Evolutionary conservation across 2,797 vertebrate species (phyloP), one percentile per base, ranked within the genome.

Genomic region (Nyctibius grandis): DNA sequence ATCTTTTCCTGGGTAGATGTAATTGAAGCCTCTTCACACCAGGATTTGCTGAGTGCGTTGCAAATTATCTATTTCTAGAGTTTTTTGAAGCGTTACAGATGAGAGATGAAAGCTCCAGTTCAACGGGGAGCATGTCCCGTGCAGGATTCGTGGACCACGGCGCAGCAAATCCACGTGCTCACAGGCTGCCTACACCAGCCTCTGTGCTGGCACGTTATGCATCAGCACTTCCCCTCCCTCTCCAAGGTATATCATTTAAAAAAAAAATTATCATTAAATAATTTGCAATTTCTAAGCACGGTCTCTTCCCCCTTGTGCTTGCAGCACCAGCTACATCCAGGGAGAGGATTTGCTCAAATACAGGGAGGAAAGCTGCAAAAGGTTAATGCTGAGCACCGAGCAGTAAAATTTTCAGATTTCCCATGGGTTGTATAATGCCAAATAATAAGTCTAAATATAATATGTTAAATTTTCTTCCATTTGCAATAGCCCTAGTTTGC

Each of bases 71-170:
- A 0, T 50, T 60, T 26, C 29, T 34, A 7, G 34, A 18, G 22
- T n/a, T 4, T 25, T 18, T 4, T 33, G 9, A 36, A 22, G 48
- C 1, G 0, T 44, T 51, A 7, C 0, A 8, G 44, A 5, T 3
- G 17, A 48, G n/a, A 34, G 31, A 31, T 1, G 31, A 47, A 53
- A 9, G 48, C 59, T 34, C 2, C 29, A 1, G 33, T 12, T 31
- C 25, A 28, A 16, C 1, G 4, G 26, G 38, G 25, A 40, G 7
- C 3, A 3, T 2, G 29, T 44, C 47, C 61, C 12, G 0, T 1
- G 20, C 53, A 9, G 29, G 50, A 20, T 21, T 18, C 4, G 1
- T 1, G 45, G 34, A 25, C 8, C 17, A 14, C 26, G 4, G 48
- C 7, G 0, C 54, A 7, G 38, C 15, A 12, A 26, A 44, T 22